A percentile compares a stretch with the other conserved stretches of the same genome.
These are phyloP conservation scores for Eupithecia dodoneata DNA, from an alignment of 2,888 invertebrate genomes.

Conservation along the genomic window DNA sequence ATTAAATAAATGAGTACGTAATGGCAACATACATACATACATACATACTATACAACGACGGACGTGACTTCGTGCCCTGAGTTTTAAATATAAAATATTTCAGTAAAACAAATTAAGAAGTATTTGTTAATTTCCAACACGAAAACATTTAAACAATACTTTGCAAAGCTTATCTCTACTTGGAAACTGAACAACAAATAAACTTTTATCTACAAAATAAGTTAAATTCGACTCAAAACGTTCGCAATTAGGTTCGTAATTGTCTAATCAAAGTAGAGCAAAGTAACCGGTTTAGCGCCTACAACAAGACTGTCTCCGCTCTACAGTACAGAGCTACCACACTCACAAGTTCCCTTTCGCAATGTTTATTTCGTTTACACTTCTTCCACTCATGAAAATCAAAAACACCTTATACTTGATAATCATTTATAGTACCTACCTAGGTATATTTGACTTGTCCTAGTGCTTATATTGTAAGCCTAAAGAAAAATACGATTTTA, in stretches of 20 bases:
- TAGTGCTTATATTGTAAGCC: no score
- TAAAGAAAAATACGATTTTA: no score
- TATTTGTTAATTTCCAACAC: neutral
- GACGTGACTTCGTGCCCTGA: neutral
- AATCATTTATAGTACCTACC: no score
- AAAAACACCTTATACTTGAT: no score
- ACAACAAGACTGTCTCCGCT: constrained; percentile 6
- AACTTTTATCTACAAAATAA: constrained; percentile 13
- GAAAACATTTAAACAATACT: neutral
- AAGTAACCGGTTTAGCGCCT: constrained; percentile 13
- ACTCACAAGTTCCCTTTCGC: neutral
- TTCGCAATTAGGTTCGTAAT: constrained; percentile 28
- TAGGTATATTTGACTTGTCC: no score
- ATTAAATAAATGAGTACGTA: no score
- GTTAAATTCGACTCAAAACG: constrained; percentile 19
- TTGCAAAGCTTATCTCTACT: neutral
- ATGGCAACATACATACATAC: no score
- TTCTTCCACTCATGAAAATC: no score
- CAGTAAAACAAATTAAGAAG: neutral
- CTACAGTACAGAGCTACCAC: neutral
- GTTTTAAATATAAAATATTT: neutral
- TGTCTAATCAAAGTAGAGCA: constrained; percentile 20
- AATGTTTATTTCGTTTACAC: neutral
- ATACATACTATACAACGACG: neutral
- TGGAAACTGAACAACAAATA: neutral